Evolutionary conservation across 1,140 invertebrate species (phyloP).

Genomic region (Cephus cinctus): DNA sequence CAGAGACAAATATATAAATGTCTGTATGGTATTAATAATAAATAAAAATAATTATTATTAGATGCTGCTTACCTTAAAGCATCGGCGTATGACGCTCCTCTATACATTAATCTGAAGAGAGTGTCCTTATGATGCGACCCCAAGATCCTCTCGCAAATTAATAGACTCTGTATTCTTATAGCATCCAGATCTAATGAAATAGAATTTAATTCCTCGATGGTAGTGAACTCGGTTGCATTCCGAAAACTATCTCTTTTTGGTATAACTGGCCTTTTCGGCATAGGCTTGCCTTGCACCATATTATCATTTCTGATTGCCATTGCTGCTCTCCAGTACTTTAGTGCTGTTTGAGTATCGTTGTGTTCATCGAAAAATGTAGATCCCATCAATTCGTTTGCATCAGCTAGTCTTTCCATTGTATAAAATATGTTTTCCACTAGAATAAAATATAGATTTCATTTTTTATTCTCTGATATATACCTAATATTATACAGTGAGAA

Average conservation of each 20-base stretch:
- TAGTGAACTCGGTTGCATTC: conserved; percentile 70
- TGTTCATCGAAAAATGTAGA: conserved; percentile 83
- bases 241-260: conserved; percentile 63
- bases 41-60: conserved; percentile 5
- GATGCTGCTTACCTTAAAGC: conserved; percentile 56
- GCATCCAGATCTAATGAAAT: conserved; percentile 75
- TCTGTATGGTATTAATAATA: no score
- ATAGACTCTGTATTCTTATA: conserved; percentile 77
- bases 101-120: conserved; percentile 72
- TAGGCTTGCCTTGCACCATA: conserved; percentile 33
- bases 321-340: conserved; percentile 69
- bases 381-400: conserved; percentile 82
- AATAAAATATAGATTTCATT: conserved; percentile 13
- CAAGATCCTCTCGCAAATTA: conserved; percentile 81
- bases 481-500: conserved; percentile 33
- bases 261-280: conserved; percentile 60
- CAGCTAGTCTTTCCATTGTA: conserved; percentile 67
- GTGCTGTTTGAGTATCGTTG: conserved; percentile 66
- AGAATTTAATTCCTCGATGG: conserved; percentile 68
- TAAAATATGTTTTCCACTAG: conserved; percentile 57
- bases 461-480: background rate
- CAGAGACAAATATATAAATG: conserved; percentile 5
- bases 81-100: conserved; percentile 86
- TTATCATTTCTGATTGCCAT: conserved; percentile 57
- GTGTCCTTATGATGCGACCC: conserved; percentile 82